Percentiles rank a stretch among this genome's conserved stretches.
These are phyloP conservation scores for Chelidonichthys spinosus DNA, from an alignment of 2,797 vertebrate species.

Conservation along the genomic window DNA sequence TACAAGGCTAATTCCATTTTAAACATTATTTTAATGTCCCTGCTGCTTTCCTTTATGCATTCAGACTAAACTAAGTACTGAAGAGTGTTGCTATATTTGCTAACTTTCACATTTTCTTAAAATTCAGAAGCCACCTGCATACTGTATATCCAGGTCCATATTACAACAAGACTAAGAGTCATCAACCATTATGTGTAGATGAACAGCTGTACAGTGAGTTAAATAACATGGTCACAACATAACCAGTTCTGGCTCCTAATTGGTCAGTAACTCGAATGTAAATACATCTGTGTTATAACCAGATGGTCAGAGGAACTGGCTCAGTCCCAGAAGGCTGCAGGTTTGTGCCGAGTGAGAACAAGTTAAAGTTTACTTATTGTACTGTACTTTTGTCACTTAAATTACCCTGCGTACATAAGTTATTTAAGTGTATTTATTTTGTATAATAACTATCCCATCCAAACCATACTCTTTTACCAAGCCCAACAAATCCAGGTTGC, in stretches of 20 bases:
- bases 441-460: too few species aligned
- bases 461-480: too few species aligned
- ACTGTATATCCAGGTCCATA: not conserved
- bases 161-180: constrained; percentile 1
- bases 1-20: not conserved
- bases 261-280: not conserved
- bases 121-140: not conserved
- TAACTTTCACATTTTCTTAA: not conserved
- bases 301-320: not conserved
- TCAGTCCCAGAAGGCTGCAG: not conserved
- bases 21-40: not conserved
- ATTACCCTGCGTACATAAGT: too few species aligned
- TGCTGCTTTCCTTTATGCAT: not conserved
- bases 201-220: not conserved
- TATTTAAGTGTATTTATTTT: too few species aligned
- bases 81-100: not conserved
- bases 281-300: not conserved
- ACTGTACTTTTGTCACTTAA: not conserved
- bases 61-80: not conserved
- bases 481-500: too few species aligned
- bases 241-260: not conserved
- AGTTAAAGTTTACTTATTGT: not conserved
- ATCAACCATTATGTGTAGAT: not conserved
- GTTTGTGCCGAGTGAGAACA: too few species aligned
- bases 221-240: not conserved